Evolutionary conservation across 2,113 vertebrate genomes (phyloP).

Genomic region (Holacanthus passer): DNA sequence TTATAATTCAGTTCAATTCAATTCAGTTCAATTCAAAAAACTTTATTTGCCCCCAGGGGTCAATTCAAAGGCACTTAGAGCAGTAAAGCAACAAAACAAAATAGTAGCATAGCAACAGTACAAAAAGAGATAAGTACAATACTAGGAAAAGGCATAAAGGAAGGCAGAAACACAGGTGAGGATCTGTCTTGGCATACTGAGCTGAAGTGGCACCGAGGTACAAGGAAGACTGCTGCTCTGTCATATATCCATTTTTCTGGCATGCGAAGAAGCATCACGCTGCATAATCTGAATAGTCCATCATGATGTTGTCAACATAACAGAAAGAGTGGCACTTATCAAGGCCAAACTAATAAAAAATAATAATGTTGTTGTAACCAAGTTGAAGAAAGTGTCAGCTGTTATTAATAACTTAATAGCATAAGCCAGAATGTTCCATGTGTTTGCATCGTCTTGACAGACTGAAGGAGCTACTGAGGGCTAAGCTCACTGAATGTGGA

Average conservation of each 20-base stretch:
- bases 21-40: too few relatives aligned
- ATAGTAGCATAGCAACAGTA: too few relatives aligned
- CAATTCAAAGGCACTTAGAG: too few relatives aligned
- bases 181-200: neutral
- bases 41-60: too few relatives aligned
- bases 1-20: too few relatives aligned
- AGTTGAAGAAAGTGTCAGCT: neutral
- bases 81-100: too few relatives aligned
- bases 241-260: neutral
- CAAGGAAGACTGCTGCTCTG: neutral
- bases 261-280: neutral
- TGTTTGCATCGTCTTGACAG: conserved; percentile 74
- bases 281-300: neutral
- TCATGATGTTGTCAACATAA: neutral
- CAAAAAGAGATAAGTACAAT: too few relatives aligned
- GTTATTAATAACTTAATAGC: neutral
- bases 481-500: conserved; percentile 97
- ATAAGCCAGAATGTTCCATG: neutral
- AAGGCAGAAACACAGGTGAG: too few relatives aligned
- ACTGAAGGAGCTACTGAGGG: conserved; percentile 95
- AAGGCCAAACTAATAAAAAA: neutral
- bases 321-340: neutral
- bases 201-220: neutral
- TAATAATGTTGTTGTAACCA: neutral
- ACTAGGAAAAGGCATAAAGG: too few relatives aligned